Conservation (phyloP, 2,113 vertebrate species). For the Dasypus novemcinctus region DNA sequence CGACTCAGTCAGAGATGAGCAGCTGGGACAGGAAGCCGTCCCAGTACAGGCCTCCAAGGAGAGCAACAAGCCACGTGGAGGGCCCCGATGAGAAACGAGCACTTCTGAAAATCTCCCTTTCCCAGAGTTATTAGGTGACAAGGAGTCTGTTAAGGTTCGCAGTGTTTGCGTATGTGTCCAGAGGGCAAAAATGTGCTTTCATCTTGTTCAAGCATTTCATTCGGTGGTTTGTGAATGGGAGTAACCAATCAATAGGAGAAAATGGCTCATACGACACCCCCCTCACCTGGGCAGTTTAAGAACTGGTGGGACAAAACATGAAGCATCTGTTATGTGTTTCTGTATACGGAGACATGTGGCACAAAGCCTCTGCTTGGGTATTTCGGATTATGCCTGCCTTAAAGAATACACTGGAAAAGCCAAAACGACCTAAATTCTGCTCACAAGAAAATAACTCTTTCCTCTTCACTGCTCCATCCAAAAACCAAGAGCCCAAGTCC, state of each 20-base stretch:
- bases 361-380: not conserved
- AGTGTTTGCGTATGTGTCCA: no score
- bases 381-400: not conserved
- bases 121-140: not conserved
- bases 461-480: not conserved
- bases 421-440: no score
- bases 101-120: not conserved
- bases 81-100: not conserved
- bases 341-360: not conserved
- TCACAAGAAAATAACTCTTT: not conserved
- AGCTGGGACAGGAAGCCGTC: fast-evolving
- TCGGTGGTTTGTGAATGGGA: not conserved
- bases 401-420: not conserved
- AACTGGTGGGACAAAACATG: not conserved
- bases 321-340: not conserved
- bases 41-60: fast-evolving
- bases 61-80: fast-evolving
- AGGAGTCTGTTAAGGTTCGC: fast-evolving
- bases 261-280: not conserved
- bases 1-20: not conserved
- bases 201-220: not conserved
- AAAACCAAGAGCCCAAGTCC: not conserved
- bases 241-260: not conserved
- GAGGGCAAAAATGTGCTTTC: not conserved
- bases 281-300: not conserved